phyloP scores from a whole-genome alignment of 2,113 vertebrate genomes.

The Anthoscopus minutus region DNA sequence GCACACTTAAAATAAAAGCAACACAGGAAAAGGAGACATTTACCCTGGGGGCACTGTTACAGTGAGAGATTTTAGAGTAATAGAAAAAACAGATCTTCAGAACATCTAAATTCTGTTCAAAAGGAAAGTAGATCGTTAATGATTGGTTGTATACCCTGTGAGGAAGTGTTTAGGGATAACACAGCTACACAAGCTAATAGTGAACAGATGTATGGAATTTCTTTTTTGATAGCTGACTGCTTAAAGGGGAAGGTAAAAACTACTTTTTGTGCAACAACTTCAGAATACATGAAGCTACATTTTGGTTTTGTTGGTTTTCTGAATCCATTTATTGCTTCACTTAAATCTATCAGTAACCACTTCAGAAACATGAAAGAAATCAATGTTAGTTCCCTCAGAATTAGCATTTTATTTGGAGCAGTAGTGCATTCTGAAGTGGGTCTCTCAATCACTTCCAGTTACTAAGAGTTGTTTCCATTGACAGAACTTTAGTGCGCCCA shows the following conservation, averaged over 20 bases:
- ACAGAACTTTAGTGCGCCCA: neutral
- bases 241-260: neutral
- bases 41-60: neutral
- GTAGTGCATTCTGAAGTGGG: neutral
- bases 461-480: neutral
- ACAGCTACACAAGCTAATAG: neutral
- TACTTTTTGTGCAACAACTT: neutral
- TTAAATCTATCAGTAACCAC: neutral
- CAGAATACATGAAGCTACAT: neutral
- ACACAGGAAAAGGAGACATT: neutral
- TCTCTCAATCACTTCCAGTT: neutral
- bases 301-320: neutral
- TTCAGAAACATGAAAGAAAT: neutral
- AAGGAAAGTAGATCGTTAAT: neutral
- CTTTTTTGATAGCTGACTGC: neutral
- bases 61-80: neutral
- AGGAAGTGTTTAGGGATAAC: constrained; percentile 3
- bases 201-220: neutral
- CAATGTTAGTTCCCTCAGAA: neutral
- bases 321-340: neutral
- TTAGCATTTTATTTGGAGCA: neutral
- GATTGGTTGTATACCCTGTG: neutral
- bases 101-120: neutral
- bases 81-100: neutral
- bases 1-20: neutral